Evolutionary conservation across 2,888 invertebrate species (phyloP), one percentile per base, ranked within the genome.

Genomic region (Dryobotodes eremita): DNA sequence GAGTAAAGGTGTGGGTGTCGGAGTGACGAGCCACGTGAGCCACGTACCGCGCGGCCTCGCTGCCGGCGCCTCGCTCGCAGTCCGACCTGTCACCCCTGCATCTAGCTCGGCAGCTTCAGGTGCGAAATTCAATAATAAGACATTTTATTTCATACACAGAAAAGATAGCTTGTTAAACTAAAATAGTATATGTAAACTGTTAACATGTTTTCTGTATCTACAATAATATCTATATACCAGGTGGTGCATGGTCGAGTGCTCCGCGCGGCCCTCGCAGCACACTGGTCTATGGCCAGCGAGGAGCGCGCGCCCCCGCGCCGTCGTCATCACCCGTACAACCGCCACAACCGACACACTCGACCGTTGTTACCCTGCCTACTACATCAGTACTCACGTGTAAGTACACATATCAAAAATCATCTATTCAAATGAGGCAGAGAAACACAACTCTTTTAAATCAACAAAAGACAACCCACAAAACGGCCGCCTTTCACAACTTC

Each of bases 11-110:
- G 90, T 93, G 20, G 91, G 93, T 69, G 90, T 93, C 1, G 91
- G 93, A 15, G 93, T 94, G 50, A 94, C 95, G 2, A 96, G 96
- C 79, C 96, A 97, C 81, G 97, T 96, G 61, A 96, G 96, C 80
- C 96, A 97, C 83, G 97, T 96, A 57, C 96, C 96, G 0, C 92
- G 97, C 79, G 98, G 98, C 2, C 97, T 98, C 26, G 98, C 98
- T 0, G 98, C 98, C 20, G 98, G 98, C 5, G 98, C 98, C 0
- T 98, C 98, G 84, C 97, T 98, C 36, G 97, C 98, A 20, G 98
- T 98, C 13, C 98, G 98, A 0, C 97, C 98, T 76, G 97, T 98
- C 10, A 97, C 97, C 23, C 97, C 97, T 4, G 95, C 97, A 5
- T 91, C 93, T 3, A 89, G 91, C 26, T 87, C 93, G 78, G 93